Conservation (phyloP, 2,113 vertebrate species). For the Epinephelus cyanopodus region DNA sequence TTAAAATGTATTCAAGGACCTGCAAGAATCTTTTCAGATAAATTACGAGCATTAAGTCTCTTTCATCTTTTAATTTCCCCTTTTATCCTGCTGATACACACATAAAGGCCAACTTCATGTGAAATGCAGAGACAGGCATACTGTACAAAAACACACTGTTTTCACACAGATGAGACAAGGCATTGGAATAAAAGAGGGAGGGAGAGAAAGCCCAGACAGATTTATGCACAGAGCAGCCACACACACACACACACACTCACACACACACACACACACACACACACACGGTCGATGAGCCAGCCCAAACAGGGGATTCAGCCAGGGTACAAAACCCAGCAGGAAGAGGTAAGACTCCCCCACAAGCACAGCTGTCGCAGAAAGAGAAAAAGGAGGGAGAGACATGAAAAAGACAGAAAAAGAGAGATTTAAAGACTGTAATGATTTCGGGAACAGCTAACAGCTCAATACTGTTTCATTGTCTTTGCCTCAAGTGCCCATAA, state of each 20-base stretch:
- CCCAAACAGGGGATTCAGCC: constrained; percentile 67
- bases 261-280: constrained; percentile 47
- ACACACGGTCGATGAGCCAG: constrained; percentile 44
- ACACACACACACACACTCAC: constrained; percentile 46
- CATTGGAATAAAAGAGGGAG: constrained; percentile 32
- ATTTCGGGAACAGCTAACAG: constrained; percentile 23
- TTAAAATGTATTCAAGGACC: constrained; percentile 6
- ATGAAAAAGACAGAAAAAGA: neutral
- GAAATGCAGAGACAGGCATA: constrained; percentile 20
- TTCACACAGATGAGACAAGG: constrained; percentile 49
- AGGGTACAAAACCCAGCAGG: constrained; percentile 73
- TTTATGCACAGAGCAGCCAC: constrained; percentile 30
- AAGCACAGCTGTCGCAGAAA: constrained; percentile 68
- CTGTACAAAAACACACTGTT: constrained; percentile 1
- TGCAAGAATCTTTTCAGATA: constrained; percentile 7
- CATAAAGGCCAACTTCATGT: neutral
- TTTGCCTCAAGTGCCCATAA: constrained; percentile 44
- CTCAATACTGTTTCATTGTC: constrained; percentile 25
- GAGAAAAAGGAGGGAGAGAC: neutral
- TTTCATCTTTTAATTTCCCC: constrained; percentile 35
- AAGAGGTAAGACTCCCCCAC: constrained; percentile 50
- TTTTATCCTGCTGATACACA: constrained; percentile 11
- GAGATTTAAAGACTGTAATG: constrained; percentile 21
- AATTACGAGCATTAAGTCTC: constrained; percentile 4
- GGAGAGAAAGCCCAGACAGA: constrained; percentile 41